phyloP scores from a whole-genome alignment of 2,797 vertebrate species.

The Gymnoscopelus microlampas region DNA sequence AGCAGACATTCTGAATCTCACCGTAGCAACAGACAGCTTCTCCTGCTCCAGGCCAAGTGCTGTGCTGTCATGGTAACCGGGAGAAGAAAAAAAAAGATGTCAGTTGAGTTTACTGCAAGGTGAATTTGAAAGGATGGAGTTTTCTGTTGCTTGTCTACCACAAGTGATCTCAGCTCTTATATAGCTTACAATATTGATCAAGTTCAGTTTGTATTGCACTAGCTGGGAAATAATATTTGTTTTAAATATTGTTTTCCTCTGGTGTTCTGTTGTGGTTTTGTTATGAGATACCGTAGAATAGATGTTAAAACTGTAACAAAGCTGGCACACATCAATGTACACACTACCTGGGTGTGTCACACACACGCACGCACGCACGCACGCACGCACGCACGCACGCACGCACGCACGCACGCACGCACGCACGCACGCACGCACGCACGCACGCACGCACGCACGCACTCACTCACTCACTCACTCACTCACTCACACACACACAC shows the following conservation, averaged over 20 bases:
- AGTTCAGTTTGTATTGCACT: too few species aligned
- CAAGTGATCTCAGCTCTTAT: not conserved
- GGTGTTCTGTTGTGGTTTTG: too few species aligned
- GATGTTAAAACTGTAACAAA: not conserved
- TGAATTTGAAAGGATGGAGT: constrained; percentile 35
- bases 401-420: not conserved
- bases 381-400: not conserved
- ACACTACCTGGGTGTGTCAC: not conserved
- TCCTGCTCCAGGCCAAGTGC: constrained; percentile 31
- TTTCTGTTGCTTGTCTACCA: constrained; percentile 25
- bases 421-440: constrained; percentile 5
- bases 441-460: constrained; percentile 1
- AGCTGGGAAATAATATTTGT: too few species aligned
- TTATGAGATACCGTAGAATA: too few species aligned
- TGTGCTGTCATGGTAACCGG: constrained; percentile 67
- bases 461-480: too few species aligned
- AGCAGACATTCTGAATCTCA: constrained; percentile 55
- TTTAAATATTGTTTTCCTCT: too few species aligned
- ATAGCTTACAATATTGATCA: too few species aligned
- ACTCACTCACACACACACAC: too few species aligned
- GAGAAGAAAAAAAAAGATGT: constrained; percentile 47
- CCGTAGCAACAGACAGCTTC: constrained; percentile 55
- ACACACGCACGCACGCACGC: not conserved
- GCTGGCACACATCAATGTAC: not conserved
- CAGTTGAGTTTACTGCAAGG: constrained; percentile 61